Conservation (phyloP, 2,797 vertebrate genomes). For the Strix occidentalis region DNA sequence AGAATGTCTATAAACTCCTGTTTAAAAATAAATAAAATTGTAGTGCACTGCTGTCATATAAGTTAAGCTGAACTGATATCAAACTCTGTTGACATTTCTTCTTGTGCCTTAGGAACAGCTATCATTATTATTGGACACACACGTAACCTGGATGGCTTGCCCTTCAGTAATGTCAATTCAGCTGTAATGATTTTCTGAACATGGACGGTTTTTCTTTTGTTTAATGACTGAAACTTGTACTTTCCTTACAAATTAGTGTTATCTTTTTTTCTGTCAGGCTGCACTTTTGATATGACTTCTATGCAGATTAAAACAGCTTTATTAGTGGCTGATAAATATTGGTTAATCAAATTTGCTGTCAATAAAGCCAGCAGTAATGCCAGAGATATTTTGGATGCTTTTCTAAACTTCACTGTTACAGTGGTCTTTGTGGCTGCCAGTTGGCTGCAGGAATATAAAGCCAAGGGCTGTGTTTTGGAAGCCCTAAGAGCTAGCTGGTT, state of each 20-base stretch:
- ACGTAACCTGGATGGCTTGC: not conserved
- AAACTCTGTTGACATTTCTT: not conserved
- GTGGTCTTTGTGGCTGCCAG: not conserved
- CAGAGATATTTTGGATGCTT: not conserved
- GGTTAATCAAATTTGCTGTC: not conserved
- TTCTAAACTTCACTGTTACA: not conserved
- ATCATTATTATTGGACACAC: not conserved
- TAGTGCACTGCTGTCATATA: not conserved
- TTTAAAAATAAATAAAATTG: not conserved
- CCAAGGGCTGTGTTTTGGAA: not conserved
- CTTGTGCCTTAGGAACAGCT: not conserved
- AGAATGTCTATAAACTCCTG: not conserved
- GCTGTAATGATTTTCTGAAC: not conserved
- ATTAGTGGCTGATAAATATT: not conserved
- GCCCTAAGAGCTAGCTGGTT: not conserved
- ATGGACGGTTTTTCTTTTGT: not conserved
- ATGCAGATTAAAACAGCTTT: not conserved
- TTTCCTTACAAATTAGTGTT: not conserved
- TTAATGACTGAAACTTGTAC: not conserved
- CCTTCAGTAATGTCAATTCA: not conserved
- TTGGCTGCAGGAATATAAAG: not conserved
- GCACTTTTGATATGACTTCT: not conserved
- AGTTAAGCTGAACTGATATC: not conserved
- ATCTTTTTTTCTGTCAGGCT: not conserved
- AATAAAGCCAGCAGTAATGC: not conserved